Evolutionary conservation across 2,113 vertebrate genomes (phyloP), one percentile per base, ranked within the genome.

Genomic region (Albula goreensis): DNA sequence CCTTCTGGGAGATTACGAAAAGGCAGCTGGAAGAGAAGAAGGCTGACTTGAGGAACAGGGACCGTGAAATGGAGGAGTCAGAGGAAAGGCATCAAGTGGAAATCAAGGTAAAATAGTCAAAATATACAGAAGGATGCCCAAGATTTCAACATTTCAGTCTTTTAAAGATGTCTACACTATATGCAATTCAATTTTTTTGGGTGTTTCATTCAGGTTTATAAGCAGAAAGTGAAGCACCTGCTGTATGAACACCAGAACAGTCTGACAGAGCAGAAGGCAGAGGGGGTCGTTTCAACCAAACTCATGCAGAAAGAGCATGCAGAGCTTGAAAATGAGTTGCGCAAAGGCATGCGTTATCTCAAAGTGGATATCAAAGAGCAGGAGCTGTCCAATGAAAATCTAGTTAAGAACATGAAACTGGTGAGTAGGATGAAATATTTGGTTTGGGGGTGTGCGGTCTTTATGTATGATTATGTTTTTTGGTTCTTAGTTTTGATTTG

Each of bases 221-320:
- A 97, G 88, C 98, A 99, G 95, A 99, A 99, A 88, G 97, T 99
- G 89, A 99, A 99, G 91, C 98, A 99, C 90, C 89, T 99, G 50
- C 83, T 99, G 50, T 96, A 97, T 0, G 98, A 99, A 90, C 97
- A 99, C 70, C 97, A 98, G 93, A 98, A 97, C 88, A 97, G 91
- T 52, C 90, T 97, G 10, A 94, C 94, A 0, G 98, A 99, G 90
- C 86, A 97, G 91, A 97, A 96, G 89, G 92, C 91, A 0, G 95
- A 97, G 57, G 91, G 92, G 25, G 86, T 94, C 0, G 90, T 95
- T 2, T 89, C 92, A 25, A 86, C 92, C 90, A 96, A 93, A 83
- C 87, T 90, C 83, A 90, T 94, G 2, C 95, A 98, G 89, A 94
- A 94, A 74, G 95, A 97, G 53, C 96, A 98, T 74, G 87, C 91